These are phyloP conservation scores for Hemicrepidius hirtus DNA, from an alignment of 2,888 invertebrate species.

Conservation along the genomic window DNA sequence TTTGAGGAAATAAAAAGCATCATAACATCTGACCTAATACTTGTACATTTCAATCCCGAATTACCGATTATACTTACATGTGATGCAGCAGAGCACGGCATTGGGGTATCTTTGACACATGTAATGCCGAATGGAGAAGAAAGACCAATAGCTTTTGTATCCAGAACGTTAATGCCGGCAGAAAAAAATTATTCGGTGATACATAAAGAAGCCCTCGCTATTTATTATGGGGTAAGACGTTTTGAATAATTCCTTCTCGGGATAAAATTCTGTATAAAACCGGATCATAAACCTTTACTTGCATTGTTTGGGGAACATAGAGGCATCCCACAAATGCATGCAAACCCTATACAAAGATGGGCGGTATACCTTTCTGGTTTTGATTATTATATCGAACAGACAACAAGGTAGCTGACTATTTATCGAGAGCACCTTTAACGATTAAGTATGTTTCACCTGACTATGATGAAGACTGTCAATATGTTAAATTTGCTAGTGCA, in stretches of 20 bases:
- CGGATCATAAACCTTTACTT: conserved; percentile 64
- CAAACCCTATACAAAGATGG: background rate
- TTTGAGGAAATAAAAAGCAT: conserved; percentile 29
- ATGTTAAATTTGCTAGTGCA: background rate
- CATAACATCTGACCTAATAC: conserved; percentile 39
- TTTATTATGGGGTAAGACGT: conserved; percentile 62
- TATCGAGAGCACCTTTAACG: background rate
- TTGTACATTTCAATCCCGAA: conserved; percentile 49
- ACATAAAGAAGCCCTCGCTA: conserved; percentile 63
- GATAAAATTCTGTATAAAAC: conserved; percentile 59
- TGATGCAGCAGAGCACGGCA: conserved; percentile 58
- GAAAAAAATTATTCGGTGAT: conserved; percentile 63
- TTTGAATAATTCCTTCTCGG: conserved; percentile 64
- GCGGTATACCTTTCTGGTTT: background rate
- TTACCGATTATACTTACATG: conserved; percentile 57
- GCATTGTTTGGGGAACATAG: conserved; percentile 54
- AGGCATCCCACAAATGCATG: conserved; percentile 1
- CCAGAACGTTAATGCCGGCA: conserved; percentile 57
- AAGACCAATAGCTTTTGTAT: conserved; percentile 61
- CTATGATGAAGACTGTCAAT: background rate
- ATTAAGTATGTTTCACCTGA: background rate
- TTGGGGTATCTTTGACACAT: conserved; percentile 60
- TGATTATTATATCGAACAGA: conserved; percentile 1
- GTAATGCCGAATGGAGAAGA: conserved; percentile 58
- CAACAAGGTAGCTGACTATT: background rate